Percentiles rank a stretch among this genome's conserved stretches.
phyloP scores from a whole-genome alignment of 2,888 invertebrate genomes.

The Cheilosia pagana region DNA sequence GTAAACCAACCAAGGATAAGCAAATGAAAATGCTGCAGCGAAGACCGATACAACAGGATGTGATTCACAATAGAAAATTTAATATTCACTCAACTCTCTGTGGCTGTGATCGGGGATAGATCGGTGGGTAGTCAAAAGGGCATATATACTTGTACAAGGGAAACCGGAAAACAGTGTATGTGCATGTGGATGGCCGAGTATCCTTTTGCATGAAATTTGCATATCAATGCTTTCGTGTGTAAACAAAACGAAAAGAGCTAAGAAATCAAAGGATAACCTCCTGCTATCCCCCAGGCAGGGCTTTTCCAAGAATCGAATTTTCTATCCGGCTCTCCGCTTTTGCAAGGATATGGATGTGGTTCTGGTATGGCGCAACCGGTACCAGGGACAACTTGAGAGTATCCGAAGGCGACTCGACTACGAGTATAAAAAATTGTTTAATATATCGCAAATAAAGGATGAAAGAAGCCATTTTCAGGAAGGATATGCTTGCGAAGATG shows the following conservation, averaged over 20 bases:
- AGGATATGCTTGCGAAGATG: conserved; percentile 58
- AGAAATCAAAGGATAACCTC: conserved; percentile 38
- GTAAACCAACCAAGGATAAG: conserved; percentile 26
- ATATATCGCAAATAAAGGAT: conserved; percentile 59
- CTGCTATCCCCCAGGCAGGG: conserved; percentile 24
- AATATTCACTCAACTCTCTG: conserved; percentile 58
- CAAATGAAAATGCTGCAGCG: conserved; percentile 29
- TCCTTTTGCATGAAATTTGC: conserved; percentile 58
- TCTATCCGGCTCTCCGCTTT: conserved; percentile 19
- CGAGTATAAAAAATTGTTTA: conserved; percentile 54
- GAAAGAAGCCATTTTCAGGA: conserved; percentile 44
- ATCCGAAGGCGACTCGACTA: conserved; percentile 38
- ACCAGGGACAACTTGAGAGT: conserved; percentile 38
- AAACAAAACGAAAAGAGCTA: conserved; percentile 14
- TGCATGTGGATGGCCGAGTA: conserved; percentile 24
- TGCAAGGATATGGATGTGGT: conserved; percentile 17
- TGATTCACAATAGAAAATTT: conserved; percentile 67
- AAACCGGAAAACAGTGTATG: neutral
- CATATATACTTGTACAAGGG: neutral
- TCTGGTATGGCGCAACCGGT: conserved; percentile 17
- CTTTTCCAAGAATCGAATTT: conserved; percentile 48
- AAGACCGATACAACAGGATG: conserved; percentile 30
- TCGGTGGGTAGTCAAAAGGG: conserved; percentile 11
- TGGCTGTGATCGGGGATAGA: conserved; percentile 27
- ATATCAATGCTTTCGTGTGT: conserved; percentile 57